phyloP scores from a whole-genome alignment of 2,888 invertebrate species.

The Melanostoma scalare region DNA sequence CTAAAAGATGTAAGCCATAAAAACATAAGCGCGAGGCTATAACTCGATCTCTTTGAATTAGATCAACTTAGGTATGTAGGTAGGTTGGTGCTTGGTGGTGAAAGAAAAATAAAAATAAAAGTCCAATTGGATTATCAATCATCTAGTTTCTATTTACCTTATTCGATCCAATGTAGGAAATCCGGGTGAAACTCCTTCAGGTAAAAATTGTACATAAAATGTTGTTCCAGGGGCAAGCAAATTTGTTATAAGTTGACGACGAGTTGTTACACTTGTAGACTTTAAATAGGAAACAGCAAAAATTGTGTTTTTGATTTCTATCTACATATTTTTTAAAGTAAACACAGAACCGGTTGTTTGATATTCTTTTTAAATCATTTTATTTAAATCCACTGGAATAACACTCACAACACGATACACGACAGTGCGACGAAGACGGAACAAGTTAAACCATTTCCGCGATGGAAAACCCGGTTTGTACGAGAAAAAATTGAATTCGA shows the following conservation, averaged over 20 bases:
- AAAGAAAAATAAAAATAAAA: slow-evolving; percentile 3
- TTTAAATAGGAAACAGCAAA: not conserved
- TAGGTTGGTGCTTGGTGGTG: not conserved
- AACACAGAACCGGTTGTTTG: slow-evolving; percentile 13
- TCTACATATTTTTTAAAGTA: slow-evolving; percentile 1
- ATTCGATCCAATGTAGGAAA: slow-evolving; percentile 18
- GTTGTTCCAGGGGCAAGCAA: not conserved
- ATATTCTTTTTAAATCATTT: not conserved
- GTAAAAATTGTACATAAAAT: slow-evolving; percentile 10
- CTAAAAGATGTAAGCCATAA: not conserved
- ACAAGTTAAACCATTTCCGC: slow-evolving; percentile 27
- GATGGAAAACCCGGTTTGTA: slow-evolving; percentile 37
- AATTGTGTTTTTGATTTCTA: slow-evolving; percentile 7
- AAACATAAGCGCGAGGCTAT: slow-evolving; percentile 6
- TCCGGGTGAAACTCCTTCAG: slow-evolving; percentile 49
- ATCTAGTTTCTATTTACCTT: slow-evolving; percentile 49
- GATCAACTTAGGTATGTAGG: not conserved
- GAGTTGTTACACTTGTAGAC: not conserved
- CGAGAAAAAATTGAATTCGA: slow-evolving; percentile 34
- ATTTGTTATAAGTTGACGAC: no score
- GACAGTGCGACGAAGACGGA: slow-evolving; percentile 19
- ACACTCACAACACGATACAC: slow-evolving; percentile 11
- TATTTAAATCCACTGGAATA: slow-evolving; percentile 18
- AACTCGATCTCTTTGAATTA: slow-evolving; percentile 2
- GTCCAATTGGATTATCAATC: slow-evolving; percentile 9